Evolutionary conservation across 2,797 vertebrate genomes (phyloP), one percentile per base, ranked within the genome.

Genomic region (Tadarida brasiliensis): DNA sequence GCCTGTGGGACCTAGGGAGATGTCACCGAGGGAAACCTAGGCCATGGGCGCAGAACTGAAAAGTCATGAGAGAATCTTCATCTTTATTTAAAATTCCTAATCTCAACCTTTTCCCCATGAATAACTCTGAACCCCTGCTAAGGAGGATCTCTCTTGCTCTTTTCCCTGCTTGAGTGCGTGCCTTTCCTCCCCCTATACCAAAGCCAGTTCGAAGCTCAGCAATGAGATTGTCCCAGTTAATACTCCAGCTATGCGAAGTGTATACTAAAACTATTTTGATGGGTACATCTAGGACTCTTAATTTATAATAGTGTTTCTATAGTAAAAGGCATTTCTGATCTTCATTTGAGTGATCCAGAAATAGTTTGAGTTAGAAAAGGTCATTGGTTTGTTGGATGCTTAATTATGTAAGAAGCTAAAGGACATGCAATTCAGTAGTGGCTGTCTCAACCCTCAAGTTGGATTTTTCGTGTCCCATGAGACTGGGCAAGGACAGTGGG

Each of bases 331-430:
- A 63, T 49, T 35, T 7, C 12, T 70, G 19, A 33, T 59, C n/a
- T 39, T 61, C 80, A 51, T 56, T 92, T 33, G 19, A 88, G n/a
- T n/a, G 84, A 92, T 20, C 56, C 63, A 49, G 24, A 86, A 81
- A 70, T 33, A 33, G 3, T 71, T 70, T 63, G 26, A 22, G 35
- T 51, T 80, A 35, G 35, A 51, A 83, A 94, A 94, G 26, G 1
- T 59, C 49, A 51, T 30, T 71, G 35, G 1, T 65, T 44, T 59
- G 26, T 59, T 87, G 70, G 51, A 47, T 16, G 63, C 11, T 44
- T 57, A 11, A 2, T 71, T 54, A 16, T 47, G 5, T 44, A 51
- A 56, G 78, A 74, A 80, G 30, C 5, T 63, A 70, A 47, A 91
- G 11, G 35, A 12, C 20, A 47, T 20, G 4, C 10, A 59, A 59